These are phyloP conservation scores for Micropoecilia bifurca DNA, from an alignment of 2,797 vertebrate genomes.

Conservation along the genomic window DNA sequence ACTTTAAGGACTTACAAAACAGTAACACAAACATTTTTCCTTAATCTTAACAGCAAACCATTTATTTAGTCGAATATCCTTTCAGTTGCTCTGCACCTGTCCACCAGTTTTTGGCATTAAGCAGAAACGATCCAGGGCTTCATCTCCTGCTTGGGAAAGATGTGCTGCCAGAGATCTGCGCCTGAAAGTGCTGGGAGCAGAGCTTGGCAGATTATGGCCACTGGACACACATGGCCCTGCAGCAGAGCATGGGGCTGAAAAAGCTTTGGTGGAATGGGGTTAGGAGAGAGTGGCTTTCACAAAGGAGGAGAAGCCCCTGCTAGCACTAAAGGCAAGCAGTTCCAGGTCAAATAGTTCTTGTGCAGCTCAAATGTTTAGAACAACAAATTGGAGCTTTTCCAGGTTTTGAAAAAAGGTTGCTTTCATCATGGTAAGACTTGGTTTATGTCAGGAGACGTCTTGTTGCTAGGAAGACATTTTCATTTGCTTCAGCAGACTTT, in stretches of 20 bases:
- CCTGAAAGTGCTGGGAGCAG: background rate
- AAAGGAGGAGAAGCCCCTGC: background rate
- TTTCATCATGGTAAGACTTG: background rate
- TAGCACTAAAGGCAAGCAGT: background rate
- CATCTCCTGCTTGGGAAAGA: background rate
- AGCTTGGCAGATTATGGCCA: slow-evolving; percentile 5
- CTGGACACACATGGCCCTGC: background rate
- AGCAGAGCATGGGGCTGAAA: background rate
- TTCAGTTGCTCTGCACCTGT: background rate
- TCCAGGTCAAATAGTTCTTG: background rate
- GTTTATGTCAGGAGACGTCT: background rate
- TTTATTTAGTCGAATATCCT: background rate
- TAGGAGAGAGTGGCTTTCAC: background rate
- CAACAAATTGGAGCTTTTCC: background rate
- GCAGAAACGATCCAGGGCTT: background rate
- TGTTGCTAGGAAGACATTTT: background rate
- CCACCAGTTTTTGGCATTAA: background rate
- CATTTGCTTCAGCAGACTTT: background rate
- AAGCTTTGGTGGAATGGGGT: slow-evolving; percentile 4
- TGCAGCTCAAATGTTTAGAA: background rate
- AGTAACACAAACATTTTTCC: background rate
- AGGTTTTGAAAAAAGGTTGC: background rate
- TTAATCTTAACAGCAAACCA: background rate
- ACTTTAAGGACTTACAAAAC: background rate
- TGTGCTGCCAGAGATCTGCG: slow-evolving; percentile 1